Percentiles rank a stretch among this genome's conserved stretches.
phyloP scores from a whole-genome alignment of 2,888 invertebrate species.

The Microplitis manilae region DNA sequence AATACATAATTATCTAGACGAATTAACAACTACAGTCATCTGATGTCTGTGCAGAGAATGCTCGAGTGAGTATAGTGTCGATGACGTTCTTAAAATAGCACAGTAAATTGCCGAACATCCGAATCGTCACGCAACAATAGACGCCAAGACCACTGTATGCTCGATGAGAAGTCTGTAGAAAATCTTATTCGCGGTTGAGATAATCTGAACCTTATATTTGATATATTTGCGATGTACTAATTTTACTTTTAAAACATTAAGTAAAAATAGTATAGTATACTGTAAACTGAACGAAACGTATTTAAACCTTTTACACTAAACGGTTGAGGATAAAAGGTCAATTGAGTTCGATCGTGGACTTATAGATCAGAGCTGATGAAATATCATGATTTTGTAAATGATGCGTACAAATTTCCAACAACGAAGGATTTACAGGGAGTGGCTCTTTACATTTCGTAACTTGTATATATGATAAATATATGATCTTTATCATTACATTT shows the following conservation, averaged over 20 bases:
- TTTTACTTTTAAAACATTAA: not conserved
- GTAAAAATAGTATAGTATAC: not conserved
- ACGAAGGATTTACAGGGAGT: not conserved
- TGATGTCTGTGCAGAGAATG: not conserved
- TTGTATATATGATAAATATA: no score
- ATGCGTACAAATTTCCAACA: not conserved
- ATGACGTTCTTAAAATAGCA: constrained; percentile 44
- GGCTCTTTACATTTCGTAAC: not conserved
- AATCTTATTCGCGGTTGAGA: not conserved
- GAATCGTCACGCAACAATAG: constrained; percentile 53
- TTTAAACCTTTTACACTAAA: not conserved
- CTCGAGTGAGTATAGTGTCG: constrained; percentile 1
- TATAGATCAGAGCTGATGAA: not conserved
- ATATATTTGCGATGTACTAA: not conserved
- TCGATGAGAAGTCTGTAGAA: not conserved
- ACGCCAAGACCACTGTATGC: constrained; percentile 47
- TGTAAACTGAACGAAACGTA: not conserved
- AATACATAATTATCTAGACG: not conserved
- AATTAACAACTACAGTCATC: not conserved
- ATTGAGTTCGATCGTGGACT: not conserved
- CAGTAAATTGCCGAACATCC: constrained; percentile 41
- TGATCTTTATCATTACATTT: no score
- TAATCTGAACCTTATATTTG: not conserved
- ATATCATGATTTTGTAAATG: not conserved
- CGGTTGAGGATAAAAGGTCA: not conserved